Base-by-base conservation (phyloP, 2,113 vertebrate genomes). In the Dipodomys merriami region DNA sequence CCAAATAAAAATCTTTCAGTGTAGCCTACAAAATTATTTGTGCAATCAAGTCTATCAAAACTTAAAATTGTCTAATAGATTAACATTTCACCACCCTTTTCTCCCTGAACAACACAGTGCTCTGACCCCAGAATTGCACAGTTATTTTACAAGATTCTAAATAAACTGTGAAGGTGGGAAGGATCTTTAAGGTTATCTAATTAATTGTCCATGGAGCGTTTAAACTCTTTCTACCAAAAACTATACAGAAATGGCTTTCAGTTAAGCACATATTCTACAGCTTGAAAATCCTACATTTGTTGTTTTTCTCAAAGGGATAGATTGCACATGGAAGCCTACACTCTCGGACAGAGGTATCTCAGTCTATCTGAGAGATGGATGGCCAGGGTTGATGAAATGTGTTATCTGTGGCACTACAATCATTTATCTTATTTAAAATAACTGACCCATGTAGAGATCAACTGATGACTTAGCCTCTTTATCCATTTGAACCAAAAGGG, bases 401-500 rank as follows among this genome's bases (percentile, higher is more conserved):
- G 12, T 77, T 89, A 65, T 91, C 64, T 93, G 60, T 87, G 64
- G 35, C 49, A 60, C 60, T n/a, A 15, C 44, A 62, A 30, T 46
- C 16, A 67, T 92, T 90, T 90, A 90, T 95, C 81, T 96, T 67
- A 88, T 25, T 88, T 77, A 93, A 35, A 87, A 67, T 62, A 93
- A 83, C 73, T 93, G 78, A 90, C 11, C 74, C 73, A 87, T 35
- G 60, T 44, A 90, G 60, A 84, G 82, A 93, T 81, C 64, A 96
- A 69, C n/a, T 87, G 82, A 87, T 96, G n/a, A 69, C 25, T 91
- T 93, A 39, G 64, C 82, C 11, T 87, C 20, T 85, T 82, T 73
- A 84, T 93, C 39, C 67, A 44, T 29, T 15, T 49, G 57, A 84
- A 67, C 20, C 44, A 87, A 64, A 39, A 92, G 18, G 84, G n/a